Conservation (phyloP, 2,888 invertebrate genomes). For the Orchestes rusci region DNA sequence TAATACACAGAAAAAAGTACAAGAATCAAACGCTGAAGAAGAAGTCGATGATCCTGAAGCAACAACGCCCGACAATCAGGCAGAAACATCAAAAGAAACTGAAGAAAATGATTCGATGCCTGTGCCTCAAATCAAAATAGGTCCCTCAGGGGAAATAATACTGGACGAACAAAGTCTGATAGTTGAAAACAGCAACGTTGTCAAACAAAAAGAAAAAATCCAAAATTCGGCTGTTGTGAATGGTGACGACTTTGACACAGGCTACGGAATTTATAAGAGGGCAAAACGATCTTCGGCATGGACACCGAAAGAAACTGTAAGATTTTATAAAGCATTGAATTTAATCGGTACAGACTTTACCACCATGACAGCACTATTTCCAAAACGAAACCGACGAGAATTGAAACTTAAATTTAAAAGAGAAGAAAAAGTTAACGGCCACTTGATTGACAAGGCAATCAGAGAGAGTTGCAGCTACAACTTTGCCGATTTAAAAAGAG, state of each 20-base stretch:
- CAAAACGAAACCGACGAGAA: conserved; percentile 69
- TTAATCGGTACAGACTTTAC: conserved; percentile 90
- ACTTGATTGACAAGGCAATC: conserved; percentile 68
- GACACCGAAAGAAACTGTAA: conserved; percentile 72
- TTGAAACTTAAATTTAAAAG: conserved; percentile 89
- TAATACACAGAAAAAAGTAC: no score
- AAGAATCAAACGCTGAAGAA: conserved; percentile 1
- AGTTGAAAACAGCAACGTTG: conserved; percentile 63
- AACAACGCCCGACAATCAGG: not conserved
- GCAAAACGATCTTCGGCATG: conserved; percentile 65
- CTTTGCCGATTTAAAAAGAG: conserved; percentile 52
- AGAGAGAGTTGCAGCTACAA: conserved; percentile 64
- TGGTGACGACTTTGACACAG: conserved; percentile 50
- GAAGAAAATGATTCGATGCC: conserved; percentile 46
- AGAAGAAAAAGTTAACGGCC: conserved; percentile 74
- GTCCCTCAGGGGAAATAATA: conserved; percentile 76
- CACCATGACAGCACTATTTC: conserved; percentile 75
- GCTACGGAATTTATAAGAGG: conserved; percentile 59
- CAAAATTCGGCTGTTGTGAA: conserved; percentile 60
- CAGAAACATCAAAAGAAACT: conserved; percentile 20
- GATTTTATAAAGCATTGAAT: conserved; percentile 85
- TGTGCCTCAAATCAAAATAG: conserved; percentile 79
- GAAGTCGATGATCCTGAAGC: conserved; percentile 1
- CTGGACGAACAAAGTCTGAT: conserved; percentile 80
- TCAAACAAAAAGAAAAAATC: conserved; percentile 55